Conservation (phyloP, 2,113 vertebrate genomes). For the Xiphophorus maculatus region DNA sequence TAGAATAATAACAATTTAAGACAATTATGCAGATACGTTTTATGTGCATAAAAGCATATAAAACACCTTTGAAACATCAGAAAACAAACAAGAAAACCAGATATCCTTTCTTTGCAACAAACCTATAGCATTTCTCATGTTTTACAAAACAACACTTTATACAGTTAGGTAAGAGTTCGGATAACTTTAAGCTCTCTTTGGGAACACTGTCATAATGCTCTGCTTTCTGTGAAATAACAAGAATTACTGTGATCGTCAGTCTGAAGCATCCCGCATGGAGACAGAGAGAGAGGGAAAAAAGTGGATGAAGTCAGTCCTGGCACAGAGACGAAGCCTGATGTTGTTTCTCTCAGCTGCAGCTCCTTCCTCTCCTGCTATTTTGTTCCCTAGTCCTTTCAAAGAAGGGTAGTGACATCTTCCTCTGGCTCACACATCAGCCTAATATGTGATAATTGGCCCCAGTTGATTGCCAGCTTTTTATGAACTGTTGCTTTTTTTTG, state of each 20-base stretch:
- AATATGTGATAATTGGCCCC: constrained; percentile 4
- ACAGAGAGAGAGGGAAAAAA: background rate
- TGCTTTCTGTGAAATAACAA: constrained; percentile 9
- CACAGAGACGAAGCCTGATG: constrained; percentile 1
- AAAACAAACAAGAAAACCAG: background rate
- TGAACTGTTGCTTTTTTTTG: background rate
- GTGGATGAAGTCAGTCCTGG: background rate
- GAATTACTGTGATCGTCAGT: constrained; percentile 15
- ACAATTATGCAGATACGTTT: background rate
- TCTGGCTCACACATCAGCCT: constrained; percentile 10
- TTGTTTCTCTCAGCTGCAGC: constrained; percentile 17
- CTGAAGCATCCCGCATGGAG: constrained; percentile 9
- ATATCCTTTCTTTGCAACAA: background rate
- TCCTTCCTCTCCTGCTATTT: background rate
- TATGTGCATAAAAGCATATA: background rate
- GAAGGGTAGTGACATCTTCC: background rate
- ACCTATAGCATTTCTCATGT: background rate
- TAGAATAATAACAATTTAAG: background rate
- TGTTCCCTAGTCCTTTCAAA: constrained; percentile 1
- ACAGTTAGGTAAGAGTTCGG: background rate
- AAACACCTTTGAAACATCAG: background rate
- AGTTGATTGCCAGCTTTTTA: constrained; percentile 2
- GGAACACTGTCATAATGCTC: background rate
- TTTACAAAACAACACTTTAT: background rate
- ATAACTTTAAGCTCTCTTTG: background rate